These are phyloP conservation scores for Andrena haemorrhoa DNA, from an alignment of 2,888 invertebrate genomes.

Conservation along the genomic window DNA sequence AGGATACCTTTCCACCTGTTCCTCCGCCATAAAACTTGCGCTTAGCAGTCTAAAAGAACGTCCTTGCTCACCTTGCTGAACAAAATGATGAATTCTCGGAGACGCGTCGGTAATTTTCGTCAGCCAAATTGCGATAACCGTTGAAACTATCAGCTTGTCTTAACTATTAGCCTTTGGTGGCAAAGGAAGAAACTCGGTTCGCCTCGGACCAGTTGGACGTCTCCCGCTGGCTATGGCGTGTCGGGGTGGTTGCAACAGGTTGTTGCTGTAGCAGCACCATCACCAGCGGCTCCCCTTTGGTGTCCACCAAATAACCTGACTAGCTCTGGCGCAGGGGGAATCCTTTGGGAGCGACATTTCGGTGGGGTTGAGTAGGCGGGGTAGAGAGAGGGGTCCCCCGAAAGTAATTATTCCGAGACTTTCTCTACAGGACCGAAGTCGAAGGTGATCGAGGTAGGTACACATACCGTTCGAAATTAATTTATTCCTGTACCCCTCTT, in stretches of 20 bases:
- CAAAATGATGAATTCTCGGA: too few relatives aligned
- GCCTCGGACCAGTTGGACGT: slow-evolving; percentile 66
- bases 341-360: slow-evolving; percentile 37
- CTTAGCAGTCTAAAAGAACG: too few relatives aligned
- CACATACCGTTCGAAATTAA: slow-evolving; percentile 46
- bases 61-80: too few relatives aligned
- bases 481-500: slow-evolving; percentile 31
- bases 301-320: slow-evolving; percentile 55
- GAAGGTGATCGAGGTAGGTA: slow-evolving; percentile 51
- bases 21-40: not conserved
- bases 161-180: slow-evolving; percentile 15
- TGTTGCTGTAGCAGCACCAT: slow-evolving; percentile 69
- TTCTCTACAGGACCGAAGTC: slow-evolving; percentile 51
- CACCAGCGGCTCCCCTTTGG: slow-evolving; percentile 61
- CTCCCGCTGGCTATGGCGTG: slow-evolving; percentile 70
- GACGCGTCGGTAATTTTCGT: too few relatives aligned
- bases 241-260: slow-evolving; percentile 80
- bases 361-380: slow-evolving; percentile 27
- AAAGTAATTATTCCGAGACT: slow-evolving; percentile 47
- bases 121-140: not conserved
- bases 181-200: slow-evolving; percentile 48
- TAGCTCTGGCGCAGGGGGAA: slow-evolving; percentile 28
- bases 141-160: slow-evolving; percentile 8
- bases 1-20: slow-evolving; percentile 43
- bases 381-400: slow-evolving; percentile 7